Base-by-base conservation (phyloP, 2,888 invertebrate genomes). In the Platerodrilus igneus region DNA sequence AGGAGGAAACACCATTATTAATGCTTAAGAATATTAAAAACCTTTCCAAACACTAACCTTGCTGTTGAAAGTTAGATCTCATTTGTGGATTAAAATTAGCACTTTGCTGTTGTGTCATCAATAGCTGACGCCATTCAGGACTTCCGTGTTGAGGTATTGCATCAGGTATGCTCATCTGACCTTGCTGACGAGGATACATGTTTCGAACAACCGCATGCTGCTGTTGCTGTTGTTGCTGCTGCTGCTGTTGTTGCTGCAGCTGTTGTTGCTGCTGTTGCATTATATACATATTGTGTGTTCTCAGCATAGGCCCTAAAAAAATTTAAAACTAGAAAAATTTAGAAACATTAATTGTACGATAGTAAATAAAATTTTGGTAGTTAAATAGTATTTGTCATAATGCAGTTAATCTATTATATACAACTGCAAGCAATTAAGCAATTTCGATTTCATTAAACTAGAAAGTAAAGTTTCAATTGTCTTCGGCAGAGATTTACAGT, bases 231-330 rank as follows among this genome's bases (percentile, higher is more conserved):
- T n/a, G n/a, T n/a, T n/a, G n/a, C n/a, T n/a, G n/a, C n/a, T n/a
- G n/a, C n/a, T n/a, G n/a, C n/a, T n/a, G n/a, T n/a, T n/a, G n/a
- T n/a, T n/a, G n/a, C n/a, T n/a, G n/a, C n/a, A n/a, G n/a, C n/a
- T 35, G 79, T 74, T 57, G 81, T 75, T n/a, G n/a, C n/a, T n/a
- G n/a, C 41, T 73, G 69, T 39, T 73, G 75, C 56, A 76, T 72
- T 72, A 76, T 73, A 47, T 75, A 76, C 71, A 75, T 73, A 50
- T 74, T 74, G 63, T 78, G 79, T 2, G 79, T 76, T 47, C 81
- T 71, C 75, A 81, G 79, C 81, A 81, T 81, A 3, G 80, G 80
- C 48, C 79, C 78, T 77, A 51, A 19, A 45, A 44, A 23, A n/a
- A n/a, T n/a, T 30, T 19, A 31, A 18, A 37, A 36, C 32, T 34